Percentiles rank a stretch among this genome's conserved stretches.
phyloP scores from a whole-genome alignment of 2,888 invertebrate genomes.

The Eledone cirrhosa region DNA sequence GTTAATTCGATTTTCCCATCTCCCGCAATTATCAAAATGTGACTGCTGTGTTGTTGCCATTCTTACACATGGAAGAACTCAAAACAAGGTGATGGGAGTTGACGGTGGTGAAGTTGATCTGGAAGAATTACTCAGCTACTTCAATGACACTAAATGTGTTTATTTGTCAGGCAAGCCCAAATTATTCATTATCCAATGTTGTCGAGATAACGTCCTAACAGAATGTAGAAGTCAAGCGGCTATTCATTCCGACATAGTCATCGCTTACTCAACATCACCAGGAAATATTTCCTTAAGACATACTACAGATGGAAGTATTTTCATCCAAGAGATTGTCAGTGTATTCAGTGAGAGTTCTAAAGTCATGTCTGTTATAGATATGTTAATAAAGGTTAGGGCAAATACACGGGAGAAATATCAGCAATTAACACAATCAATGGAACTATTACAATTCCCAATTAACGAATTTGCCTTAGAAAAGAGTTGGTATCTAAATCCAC shows the following conservation, averaged over 20 bases:
- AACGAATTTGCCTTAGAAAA: neutral
- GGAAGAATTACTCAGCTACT: neutral
- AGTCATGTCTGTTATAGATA: neutral
- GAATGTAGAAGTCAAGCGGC: too few species aligned
- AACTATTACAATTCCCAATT: neutral
- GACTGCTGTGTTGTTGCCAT: neutral
- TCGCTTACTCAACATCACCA: neutral
- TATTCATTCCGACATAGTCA: neutral
- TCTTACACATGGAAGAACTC: neutral
- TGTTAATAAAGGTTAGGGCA: constrained; percentile 1
- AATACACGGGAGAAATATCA: neutral
- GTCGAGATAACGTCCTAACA: neutral
- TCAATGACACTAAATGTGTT: neutral
- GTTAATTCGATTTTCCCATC: neutral
- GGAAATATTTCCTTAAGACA: neutral
- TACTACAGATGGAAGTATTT: neutral
- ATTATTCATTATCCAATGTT: constrained; percentile 8
- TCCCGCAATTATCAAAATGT: neutral
- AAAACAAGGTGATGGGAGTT: neutral
- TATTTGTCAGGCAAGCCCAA: neutral
- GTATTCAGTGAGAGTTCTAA: neutral
- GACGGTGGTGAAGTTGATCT: neutral
- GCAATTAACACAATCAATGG: neutral
- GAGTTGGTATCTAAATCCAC: neutral
- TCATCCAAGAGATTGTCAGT: neutral